phyloP scores from a whole-genome alignment of 1,140 invertebrate species.

The Temnothorax curvispinosus region DNA sequence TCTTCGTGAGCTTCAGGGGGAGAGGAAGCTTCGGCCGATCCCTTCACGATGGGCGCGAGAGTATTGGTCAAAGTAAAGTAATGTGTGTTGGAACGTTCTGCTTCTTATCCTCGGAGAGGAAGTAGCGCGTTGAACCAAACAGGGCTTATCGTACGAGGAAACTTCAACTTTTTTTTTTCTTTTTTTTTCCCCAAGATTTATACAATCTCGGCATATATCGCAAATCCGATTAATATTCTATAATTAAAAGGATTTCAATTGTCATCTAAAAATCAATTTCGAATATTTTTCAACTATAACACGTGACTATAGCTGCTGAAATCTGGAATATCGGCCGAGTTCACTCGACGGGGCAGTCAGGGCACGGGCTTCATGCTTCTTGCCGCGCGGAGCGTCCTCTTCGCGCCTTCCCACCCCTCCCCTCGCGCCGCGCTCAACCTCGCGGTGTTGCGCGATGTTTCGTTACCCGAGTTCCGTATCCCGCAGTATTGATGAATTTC shows the following conservation, averaged over 20 bases:
- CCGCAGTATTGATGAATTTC: conserved; percentile 81
- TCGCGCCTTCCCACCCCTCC: neutral
- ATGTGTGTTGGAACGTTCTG: conserved; percentile 66
- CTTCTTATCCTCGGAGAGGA: neutral
- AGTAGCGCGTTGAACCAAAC: conserved; percentile 70
- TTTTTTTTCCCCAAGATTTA: no score
- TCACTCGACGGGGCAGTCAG: neutral
- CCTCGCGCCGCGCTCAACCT: conserved; percentile 17
- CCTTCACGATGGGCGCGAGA: conserved; percentile 66
- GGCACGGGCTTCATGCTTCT: no score
- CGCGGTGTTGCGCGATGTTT: conserved; percentile 51
- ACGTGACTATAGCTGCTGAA: no score
- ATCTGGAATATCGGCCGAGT: neutral
- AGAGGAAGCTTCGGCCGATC: conserved; percentile 75
- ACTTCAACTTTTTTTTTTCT: conserved; percentile 45
- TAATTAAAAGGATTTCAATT: no score
- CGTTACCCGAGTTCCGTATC: conserved; percentile 51
- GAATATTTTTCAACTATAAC: neutral
- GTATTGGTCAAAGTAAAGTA: conserved; percentile 80
- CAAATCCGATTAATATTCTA: no score
- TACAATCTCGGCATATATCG: no score
- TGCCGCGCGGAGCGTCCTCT: neutral
- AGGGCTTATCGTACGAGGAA: conserved; percentile 74
- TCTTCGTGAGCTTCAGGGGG: conserved; percentile 67
- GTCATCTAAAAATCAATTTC: no score